Evolutionary conservation across 2,113 vertebrate genomes (phyloP), one percentile per base, ranked within the genome.

Genomic region (Oryzias curvinotus): DNA sequence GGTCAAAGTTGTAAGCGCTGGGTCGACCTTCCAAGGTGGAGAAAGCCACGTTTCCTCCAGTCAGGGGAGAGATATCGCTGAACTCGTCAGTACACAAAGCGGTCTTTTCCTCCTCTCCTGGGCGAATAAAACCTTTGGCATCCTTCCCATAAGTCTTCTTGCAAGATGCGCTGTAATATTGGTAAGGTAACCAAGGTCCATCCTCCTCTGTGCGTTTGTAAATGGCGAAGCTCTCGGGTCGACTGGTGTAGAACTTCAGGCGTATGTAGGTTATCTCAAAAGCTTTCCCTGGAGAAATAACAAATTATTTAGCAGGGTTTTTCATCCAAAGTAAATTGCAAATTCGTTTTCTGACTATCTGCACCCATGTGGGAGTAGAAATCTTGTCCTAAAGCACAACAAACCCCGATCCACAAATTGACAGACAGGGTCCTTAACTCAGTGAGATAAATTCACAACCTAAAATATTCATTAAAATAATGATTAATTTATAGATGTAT

Each of bases 41-140:
- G 86, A 98, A 98, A 47, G 96, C 96, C 75, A 98, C 96, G 0
- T 95, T 98, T 72, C 96, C 96, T 0, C 96, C 96, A 0, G 93
- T 96, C 52, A 98, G 90, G 0, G 96, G 96, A 13, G 96, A 98
- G 90, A 98, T 98, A 87, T 98, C 96, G 0, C 96, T 98, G 91
- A 98, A 98, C 71, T 98, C 96, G 0, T 95, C 94, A 0, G 94
- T 96, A 85, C 96, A 98, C 63, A 94, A 85, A 26, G 96, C 93
- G 8, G 87, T 85, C n/a, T 87, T 93, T 87, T 98, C 96, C 0
- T 96, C 92, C 23, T 94, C 90, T 0, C 96, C 95, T 0, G 92
- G 93, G 1, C 65, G 88, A 71, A 96, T 86, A 84, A 69, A 91
- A 5, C 84, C 92, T 57, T 92, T 87, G 0, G 78, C 68, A 1